These are phyloP conservation scores for Eristalis arbustorum DNA, from an alignment of 2,888 invertebrate species.

Conservation along the genomic window DNA sequence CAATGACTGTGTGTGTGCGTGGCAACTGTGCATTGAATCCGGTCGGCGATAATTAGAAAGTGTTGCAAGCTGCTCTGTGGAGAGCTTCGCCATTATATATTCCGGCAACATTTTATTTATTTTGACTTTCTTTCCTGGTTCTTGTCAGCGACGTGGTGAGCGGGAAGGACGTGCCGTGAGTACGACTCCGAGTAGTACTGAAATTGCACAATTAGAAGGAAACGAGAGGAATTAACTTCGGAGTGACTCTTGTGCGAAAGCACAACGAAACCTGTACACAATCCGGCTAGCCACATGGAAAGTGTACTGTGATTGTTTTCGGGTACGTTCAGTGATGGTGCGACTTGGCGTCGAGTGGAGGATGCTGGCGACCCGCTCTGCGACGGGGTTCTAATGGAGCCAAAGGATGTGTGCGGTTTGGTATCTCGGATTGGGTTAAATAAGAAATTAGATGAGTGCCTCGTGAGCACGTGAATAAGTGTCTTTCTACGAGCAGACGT, in stretches of 20 bases:
- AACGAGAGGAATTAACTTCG: slow-evolving; percentile 27
- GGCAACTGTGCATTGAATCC: slow-evolving; percentile 48
- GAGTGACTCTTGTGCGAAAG: neutral
- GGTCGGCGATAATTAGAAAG: slow-evolving; percentile 57
- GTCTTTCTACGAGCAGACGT: neutral
- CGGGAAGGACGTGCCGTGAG: neutral
- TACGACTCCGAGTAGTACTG: slow-evolving; percentile 24
- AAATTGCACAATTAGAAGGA: slow-evolving; percentile 29
- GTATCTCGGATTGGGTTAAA: neutral
- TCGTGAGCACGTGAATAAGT: neutral
- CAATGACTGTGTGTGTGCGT: slow-evolving; percentile 18
- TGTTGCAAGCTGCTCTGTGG: slow-evolving; percentile 45
- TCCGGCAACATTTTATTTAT: slow-evolving; percentile 48
- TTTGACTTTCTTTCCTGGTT: slow-evolving; percentile 33
- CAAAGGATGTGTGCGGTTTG: neutral
- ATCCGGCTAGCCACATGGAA: slow-evolving; percentile 5
- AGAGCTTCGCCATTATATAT: slow-evolving; percentile 25
- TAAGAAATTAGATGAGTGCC: neutral
- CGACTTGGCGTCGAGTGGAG: neutral
- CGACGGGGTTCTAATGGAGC: too few relatives aligned
- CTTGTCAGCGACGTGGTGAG: neutral
- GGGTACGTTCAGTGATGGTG: neutral
- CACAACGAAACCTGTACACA: slow-evolving; percentile 5
- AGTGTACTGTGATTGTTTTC: slow-evolving; percentile 18
- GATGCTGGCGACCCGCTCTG: neutral